phyloP scores from a whole-genome alignment of 2,113 vertebrate species.

The Eubucco bourcierii region DNA sequence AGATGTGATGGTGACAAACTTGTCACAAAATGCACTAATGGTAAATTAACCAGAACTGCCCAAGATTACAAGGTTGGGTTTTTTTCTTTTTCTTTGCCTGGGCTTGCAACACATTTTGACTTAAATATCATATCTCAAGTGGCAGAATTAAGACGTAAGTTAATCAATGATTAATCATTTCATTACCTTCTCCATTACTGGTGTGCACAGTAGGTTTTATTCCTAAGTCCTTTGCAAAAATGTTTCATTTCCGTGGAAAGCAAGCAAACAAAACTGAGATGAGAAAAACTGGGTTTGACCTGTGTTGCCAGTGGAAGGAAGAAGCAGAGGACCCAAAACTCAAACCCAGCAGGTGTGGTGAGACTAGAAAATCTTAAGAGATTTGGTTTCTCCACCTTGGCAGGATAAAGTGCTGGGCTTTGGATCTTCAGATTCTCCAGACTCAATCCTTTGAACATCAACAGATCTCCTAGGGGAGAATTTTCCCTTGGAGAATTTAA shows the following conservation, averaged over 20 bases:
- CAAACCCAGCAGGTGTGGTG: background rate
- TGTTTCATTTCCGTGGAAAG: background rate
- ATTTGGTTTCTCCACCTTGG: background rate
- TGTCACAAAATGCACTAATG: background rate
- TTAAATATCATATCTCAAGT: background rate
- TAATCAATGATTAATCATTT: background rate
- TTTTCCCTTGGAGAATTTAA: constrained; percentile 20
- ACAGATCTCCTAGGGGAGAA: background rate
- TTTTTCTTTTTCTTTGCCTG: background rate
- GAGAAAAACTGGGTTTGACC: background rate
- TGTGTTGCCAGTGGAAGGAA: background rate
- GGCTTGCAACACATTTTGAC: background rate
- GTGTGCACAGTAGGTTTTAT: background rate
- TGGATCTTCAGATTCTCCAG: background rate
- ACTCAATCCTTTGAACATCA: background rate
- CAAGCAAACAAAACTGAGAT: background rate
- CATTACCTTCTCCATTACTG: background rate
- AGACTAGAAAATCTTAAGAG: background rate
- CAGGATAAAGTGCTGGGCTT: background rate
- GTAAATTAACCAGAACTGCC: background rate
- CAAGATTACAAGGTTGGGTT: background rate
- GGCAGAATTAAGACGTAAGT: background rate
- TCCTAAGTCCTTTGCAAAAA: background rate
- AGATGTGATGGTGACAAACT: background rate
- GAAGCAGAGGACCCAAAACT: background rate